These are phyloP conservation scores for Argopecten irradians DNA, from an alignment of 1,140 invertebrate species.

Conservation along the genomic window DNA sequence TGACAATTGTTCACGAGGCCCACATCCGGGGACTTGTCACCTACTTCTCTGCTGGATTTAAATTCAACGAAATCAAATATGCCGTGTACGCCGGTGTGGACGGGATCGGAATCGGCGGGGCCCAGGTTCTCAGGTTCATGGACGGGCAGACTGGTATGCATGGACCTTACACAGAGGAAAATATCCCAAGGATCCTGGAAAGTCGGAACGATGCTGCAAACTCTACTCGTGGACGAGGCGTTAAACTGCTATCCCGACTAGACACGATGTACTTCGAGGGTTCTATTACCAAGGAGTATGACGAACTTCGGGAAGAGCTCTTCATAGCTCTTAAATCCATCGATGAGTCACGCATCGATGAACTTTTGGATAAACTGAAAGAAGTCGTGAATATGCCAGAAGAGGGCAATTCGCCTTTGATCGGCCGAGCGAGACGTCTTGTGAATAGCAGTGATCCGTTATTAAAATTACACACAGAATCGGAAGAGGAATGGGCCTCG, in stretches of 20 bases:
- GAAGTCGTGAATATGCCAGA: slow-evolving; percentile 38
- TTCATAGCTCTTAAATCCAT: slow-evolving; percentile 49
- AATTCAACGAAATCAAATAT: slow-evolving; percentile 63
- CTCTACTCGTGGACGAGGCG: slow-evolving; percentile 53
- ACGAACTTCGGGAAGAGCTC: slow-evolving; percentile 49
- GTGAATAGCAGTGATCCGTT: slow-evolving; percentile 49
- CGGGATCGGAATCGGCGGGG: slow-evolving; percentile 63
- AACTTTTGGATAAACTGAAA: slow-evolving; percentile 33
- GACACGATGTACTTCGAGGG: slow-evolving; percentile 66
- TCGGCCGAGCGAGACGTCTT: slow-evolving; percentile 50
- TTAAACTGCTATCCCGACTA: slow-evolving; percentile 55
- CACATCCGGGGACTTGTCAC: slow-evolving; percentile 61
- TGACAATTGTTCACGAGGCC: slow-evolving; percentile 61
- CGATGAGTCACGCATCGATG: slow-evolving; percentile 41
- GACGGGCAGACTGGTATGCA: slow-evolving; percentile 62
- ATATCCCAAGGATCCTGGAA: slow-evolving; percentile 57
- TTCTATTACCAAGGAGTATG: slow-evolving; percentile 50
- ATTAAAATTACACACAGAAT: slow-evolving; percentile 48
- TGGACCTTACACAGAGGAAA: slow-evolving; percentile 65
- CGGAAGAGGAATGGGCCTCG: slow-evolving; percentile 47
- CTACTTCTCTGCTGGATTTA: slow-evolving; percentile 64
- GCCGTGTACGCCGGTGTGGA: slow-evolving; percentile 63
- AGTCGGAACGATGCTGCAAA: slow-evolving; percentile 58
- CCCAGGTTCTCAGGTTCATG: slow-evolving; percentile 61
- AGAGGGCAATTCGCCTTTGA: slow-evolving; percentile 49